Evolutionary conservation across 2,797 vertebrate species (phyloP), one percentile per base, ranked within the genome.

Genomic region (Thaleichthys pacificus): DNA sequence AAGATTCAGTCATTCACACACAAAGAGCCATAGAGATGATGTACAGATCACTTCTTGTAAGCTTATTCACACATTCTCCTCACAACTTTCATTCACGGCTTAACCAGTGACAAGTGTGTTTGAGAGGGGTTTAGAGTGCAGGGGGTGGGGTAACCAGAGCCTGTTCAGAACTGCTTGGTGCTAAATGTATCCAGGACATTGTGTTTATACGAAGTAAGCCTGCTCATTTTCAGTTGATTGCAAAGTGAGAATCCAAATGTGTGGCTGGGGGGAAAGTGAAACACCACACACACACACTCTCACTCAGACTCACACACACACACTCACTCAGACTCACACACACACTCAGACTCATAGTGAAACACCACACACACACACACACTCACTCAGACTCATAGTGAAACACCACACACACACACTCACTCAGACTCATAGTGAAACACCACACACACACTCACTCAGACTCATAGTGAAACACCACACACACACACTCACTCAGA

Each of bases 211-310:
- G 19, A 9, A 17, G 19, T 54, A 54, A 54, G 51, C 51, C 51
- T 54, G 51, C 51, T 54, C 51, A n/a, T 54, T 54, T n/a, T n/a
- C 17, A 54, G 19, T 14, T 54, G 51, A 54, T 54, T 54, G 51
- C 17, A 54, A 54, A 54, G 17, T 54, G 51, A 54, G 49, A 17
- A 68, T 19, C 11, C 67, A 68, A 56, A 54, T 32, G 49, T 51
- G 24, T 54, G 21, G 49, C 24, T 28, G 51, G 4, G 3, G 51
- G 51, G 19, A 17, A 28, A 42, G 2, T 42, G 42, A n/a, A 22
- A 68, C 24, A 68, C 14, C 66, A 54, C 47, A 54, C 51, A n/a
- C 38, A 42, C 38, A 42, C 38, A 42, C n/a, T n/a, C n/a, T n/a
- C 38, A 42, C 38, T 12, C 38, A 11, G 38, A 42, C 38, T 42